Evolutionary conservation across 2,888 invertebrate genomes (phyloP), one percentile per base, ranked within the genome.

Genomic region (Schrankia costaestrigalis): DNA sequence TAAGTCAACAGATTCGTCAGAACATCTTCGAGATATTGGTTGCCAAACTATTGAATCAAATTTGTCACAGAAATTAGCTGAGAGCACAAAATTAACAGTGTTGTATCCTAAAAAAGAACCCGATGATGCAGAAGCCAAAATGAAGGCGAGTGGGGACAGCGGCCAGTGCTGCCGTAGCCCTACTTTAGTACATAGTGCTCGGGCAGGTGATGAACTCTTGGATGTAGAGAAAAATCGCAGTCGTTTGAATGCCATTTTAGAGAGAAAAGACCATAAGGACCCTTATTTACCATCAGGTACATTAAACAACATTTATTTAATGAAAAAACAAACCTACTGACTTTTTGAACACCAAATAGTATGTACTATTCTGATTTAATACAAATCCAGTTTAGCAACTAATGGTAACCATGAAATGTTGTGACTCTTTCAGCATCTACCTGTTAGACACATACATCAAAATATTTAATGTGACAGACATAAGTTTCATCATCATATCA

Each of bases 11-110:
- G 76, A 71, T 7, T 82, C 83, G 7, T 75, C 71, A 0, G 73
- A 80, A 1, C 62, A 64, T 3, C 56, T 85, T 0, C 55, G 80
- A 40, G 87, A 88, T 35, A 76, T 87, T 29, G 86, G 73, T 1
- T 87, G 87, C 50, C 88, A 88, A 50, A 87, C 87, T 2, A 59
- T 82, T 3, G 88, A 88, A 36, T 63, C 81, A 1, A 78, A 76
- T 50, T 63, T 86, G 1, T 53, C 84, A 3, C 77, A 83, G 30
- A 78, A 76, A 40, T 46, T 83, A 15, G 41, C 68, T 1, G 86
- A 87, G 11, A 76, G 77, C 53, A 71, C 85, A 3, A 86, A 82
- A 49, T 58, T 87, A 26, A 86, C 86, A 12, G 71, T 86, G 58
- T 48, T 88, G 14, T 90, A 90, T 63, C 88, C 89, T 23, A 81